Conservation (phyloP, 2,888 invertebrate genomes). For the Ochropleura plecta region DNA sequence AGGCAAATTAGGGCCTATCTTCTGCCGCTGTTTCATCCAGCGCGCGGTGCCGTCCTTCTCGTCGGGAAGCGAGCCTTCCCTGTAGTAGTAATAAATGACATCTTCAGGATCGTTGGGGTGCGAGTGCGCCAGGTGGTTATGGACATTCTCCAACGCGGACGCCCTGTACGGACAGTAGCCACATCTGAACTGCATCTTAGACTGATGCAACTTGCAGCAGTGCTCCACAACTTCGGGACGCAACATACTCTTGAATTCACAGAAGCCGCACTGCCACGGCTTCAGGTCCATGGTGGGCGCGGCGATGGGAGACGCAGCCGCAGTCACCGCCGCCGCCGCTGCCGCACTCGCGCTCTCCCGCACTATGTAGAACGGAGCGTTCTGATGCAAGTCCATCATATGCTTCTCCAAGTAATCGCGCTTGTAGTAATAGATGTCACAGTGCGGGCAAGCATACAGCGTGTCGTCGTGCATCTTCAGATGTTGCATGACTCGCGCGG, state of each 20-base stretch:
- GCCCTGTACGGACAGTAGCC: constrained; percentile 91
- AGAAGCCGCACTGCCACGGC: constrained; percentile 93
- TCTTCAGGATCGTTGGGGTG: constrained; percentile 87
- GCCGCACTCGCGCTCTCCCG: constrained; percentile 68
- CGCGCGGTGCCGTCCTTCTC: constrained; percentile 78
- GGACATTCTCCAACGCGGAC: constrained; percentile 89
- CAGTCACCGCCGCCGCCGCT: constrained; percentile 25
- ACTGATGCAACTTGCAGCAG: constrained; percentile 90
- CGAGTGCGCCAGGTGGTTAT: constrained; percentile 91
- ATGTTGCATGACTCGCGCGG: constrained; percentile 93
- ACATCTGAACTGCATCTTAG: constrained; percentile 93
- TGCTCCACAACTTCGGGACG: constrained; percentile 92
- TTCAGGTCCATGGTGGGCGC: constrained; percentile 89
- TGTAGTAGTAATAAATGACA: constrained; percentile 90
- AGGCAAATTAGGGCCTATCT: constrained; percentile 60
- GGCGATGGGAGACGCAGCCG: constrained; percentile 62
- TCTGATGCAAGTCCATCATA: constrained; percentile 91
- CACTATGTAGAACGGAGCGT: constrained; percentile 82
- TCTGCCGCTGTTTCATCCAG: constrained; percentile 82
- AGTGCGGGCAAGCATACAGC: constrained; percentile 93
- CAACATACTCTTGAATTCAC: constrained; percentile 91
- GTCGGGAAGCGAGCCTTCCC: constrained; percentile 80
- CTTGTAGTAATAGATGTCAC: constrained; percentile 92
- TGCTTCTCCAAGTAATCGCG: constrained; percentile 92
- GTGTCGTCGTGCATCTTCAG: constrained; percentile 94